phyloP scores from a whole-genome alignment of 2,797 vertebrate genomes.

The Propithecus deckenii region DNA sequence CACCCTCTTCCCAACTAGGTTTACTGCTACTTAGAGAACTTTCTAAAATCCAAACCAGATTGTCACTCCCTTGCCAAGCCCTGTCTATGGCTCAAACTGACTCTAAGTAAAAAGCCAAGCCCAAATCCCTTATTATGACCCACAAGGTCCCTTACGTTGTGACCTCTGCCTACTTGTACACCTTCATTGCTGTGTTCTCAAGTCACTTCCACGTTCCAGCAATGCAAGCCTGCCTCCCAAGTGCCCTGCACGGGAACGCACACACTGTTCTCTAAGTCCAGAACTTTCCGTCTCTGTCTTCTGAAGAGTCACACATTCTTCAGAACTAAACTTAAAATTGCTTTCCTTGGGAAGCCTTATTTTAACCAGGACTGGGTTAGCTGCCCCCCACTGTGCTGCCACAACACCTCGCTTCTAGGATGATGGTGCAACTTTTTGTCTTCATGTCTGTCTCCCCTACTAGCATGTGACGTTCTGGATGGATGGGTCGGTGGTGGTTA shows the following conservation, averaged over 20 bases:
- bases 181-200: fast-evolving
- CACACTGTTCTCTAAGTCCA: neutral
- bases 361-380: neutral
- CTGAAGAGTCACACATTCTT: neutral
- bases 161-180: neutral
- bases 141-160: fast-evolving
- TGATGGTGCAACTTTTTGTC: neutral
- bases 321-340: neutral
- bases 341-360: neutral
- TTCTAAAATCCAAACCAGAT: constrained; percentile 40
- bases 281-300: neutral
- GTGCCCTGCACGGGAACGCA: no score
- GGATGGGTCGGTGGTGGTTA: neutral
- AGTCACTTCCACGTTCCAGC: neutral
- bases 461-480: neutral
- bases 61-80: neutral
- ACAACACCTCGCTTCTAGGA: neutral
- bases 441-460: neutral
- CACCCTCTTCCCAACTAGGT: neutral
- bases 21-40: neutral
- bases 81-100: neutral
- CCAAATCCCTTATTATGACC: neutral
- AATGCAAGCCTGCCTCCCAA: neutral
- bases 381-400: neutral
- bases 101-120: neutral